Evolutionary conservation across 2,888 invertebrate genomes (phyloP).

Genomic region (Ametastegia equiseti): DNA sequence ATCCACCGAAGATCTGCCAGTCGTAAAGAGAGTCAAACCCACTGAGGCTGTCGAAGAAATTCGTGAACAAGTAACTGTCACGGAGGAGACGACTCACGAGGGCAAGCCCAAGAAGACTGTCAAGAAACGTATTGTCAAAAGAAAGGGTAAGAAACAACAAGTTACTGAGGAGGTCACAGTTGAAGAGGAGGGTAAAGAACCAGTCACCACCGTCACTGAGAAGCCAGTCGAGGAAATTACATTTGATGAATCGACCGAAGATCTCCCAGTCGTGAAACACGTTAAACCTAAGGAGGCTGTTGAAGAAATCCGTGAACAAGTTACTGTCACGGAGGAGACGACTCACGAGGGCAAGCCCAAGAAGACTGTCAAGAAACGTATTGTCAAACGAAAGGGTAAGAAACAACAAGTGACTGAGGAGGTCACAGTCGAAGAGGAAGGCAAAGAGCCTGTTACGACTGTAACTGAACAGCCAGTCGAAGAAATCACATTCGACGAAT

Average conservation of each 20-base stretch:
- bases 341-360: conserved; percentile 65
- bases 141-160: conserved; percentile 72
- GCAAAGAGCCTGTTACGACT: conserved; percentile 64
- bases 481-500: conserved; percentile 62
- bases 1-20: conserved; percentile 40
- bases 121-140: conserved; percentile 73
- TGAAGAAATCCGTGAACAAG: conserved; percentile 70
- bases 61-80: conserved; percentile 57
- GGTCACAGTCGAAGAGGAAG: conserved; percentile 64
- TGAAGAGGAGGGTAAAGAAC: conserved; percentile 72
- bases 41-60: conserved; percentile 56
- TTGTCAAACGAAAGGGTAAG: conserved; percentile 26
- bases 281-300: conserved; percentile 48
- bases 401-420: conserved; percentile 60
- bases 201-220: conserved; percentile 69
- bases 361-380: conserved; percentile 50
- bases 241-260: conserved; percentile 58
- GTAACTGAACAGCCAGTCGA: conserved; percentile 57
- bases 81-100: conserved; percentile 59
- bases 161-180: conserved; percentile 73
- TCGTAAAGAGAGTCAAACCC: conserved; percentile 48
- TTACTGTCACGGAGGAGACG: conserved; percentile 57
- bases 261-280: conserved; percentile 52
- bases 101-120: conserved; percentile 62
- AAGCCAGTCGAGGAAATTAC: conserved; percentile 60